Conservation (phyloP, 2,797 vertebrate species). For the Pantherophis alleghaniensis region DNA sequence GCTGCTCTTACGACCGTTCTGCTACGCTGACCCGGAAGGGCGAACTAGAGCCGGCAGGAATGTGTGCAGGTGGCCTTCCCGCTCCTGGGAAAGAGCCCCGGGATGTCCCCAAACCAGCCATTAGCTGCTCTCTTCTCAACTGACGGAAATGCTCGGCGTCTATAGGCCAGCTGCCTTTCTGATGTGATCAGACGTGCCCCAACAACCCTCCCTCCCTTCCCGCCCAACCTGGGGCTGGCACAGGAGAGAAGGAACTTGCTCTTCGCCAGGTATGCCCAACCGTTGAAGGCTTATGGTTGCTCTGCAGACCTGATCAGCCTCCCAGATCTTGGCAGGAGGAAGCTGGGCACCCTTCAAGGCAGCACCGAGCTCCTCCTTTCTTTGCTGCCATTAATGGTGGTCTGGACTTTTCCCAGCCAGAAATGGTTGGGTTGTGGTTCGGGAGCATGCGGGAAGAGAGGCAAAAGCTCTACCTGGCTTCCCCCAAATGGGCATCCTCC, state of each 20-base stretch:
- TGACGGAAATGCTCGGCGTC: background rate
- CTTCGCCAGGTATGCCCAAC: background rate
- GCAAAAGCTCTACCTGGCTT: background rate
- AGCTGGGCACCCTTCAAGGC: background rate
- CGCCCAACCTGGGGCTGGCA: background rate
- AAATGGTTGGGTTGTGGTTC: background rate
- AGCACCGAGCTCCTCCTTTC: background rate
- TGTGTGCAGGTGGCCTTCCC: background rate
- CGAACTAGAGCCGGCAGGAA: background rate
- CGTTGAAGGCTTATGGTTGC: rapidly evolving
- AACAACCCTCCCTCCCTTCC: background rate
- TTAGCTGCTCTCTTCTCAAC: background rate
- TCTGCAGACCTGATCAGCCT: background rate
- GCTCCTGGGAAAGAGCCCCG: too few species aligned
- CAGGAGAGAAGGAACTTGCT: too few species aligned
- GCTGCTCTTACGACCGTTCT: background rate
- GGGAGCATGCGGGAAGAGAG: background rate
- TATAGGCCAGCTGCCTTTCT: background rate
- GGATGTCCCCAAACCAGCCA: background rate
- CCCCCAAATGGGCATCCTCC: too few species aligned
- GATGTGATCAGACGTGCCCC: background rate
- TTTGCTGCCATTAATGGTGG: background rate
- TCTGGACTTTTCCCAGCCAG: background rate
- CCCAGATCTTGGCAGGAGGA: background rate
- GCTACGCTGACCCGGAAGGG: background rate